Conservation (phyloP, 2,888 invertebrate genomes). For the Sepiola atlantica region DNA sequence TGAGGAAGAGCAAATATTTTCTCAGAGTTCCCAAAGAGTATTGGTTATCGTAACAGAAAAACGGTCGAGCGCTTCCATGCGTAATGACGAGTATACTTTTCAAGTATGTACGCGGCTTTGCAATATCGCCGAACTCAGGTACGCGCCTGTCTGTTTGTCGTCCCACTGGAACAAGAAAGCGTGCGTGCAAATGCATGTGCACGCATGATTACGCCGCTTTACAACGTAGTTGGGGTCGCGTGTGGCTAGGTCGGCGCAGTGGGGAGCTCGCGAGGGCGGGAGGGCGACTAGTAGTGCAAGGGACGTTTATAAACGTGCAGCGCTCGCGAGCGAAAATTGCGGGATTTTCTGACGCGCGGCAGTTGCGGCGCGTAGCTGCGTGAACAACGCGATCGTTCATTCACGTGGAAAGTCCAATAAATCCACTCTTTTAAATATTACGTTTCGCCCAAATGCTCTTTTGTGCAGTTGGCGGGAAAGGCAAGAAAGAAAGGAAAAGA, state of each 20-base stretch:
- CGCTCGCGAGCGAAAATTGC: neutral
- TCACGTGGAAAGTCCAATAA: neutral
- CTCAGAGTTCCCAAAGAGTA: neutral
- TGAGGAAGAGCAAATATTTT: neutral
- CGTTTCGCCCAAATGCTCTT: constrained; percentile 22
- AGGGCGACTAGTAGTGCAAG: neutral
- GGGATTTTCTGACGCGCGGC: neutral
- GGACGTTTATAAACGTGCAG: neutral
- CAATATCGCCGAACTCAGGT: too few species aligned
- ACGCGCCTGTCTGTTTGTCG: neutral
- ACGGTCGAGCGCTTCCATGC: neutral
- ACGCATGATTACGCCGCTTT: neutral
- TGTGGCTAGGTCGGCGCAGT: neutral
- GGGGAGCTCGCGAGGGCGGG: neutral
- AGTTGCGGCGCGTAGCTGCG: neutral
- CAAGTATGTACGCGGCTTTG: neutral
- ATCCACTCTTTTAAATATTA: constrained; percentile 10
- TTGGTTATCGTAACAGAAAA: neutral
- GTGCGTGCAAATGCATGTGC: neutral
- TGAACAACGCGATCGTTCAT: neutral
- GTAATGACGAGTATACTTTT: neutral
- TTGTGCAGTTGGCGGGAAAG: neutral
- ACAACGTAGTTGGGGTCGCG: neutral
- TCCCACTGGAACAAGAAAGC: neutral
- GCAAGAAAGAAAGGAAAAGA: neutral